Evolutionary conservation across 2,888 invertebrate species (phyloP).

Genomic region (Acrobasis consociella): DNA sequence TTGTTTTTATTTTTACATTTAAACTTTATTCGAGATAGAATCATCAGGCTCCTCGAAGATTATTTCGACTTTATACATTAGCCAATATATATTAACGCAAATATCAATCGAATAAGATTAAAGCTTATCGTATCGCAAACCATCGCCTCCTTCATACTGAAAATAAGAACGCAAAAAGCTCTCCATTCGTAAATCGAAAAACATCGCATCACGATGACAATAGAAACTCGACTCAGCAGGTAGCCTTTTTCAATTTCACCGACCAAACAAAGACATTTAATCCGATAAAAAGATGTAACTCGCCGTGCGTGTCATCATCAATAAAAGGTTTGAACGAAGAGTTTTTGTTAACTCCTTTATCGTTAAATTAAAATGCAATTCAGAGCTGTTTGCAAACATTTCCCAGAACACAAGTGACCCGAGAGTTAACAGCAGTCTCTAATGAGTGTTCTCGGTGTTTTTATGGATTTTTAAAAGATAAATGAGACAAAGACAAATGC

Average conservation of each 20-base stretch:
- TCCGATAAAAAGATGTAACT: not conserved
- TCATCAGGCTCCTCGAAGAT: too few relatives aligned
- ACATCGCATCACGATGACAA: conserved; percentile 25
- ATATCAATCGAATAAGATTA: too few relatives aligned
- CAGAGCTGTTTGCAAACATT: conserved; percentile 2
- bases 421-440: not conserved
- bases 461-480: not conserved
- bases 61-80: too few relatives aligned
- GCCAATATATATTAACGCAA: too few relatives aligned
- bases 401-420: conserved; percentile 4
- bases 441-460: not conserved
- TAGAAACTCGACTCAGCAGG: conserved; percentile 12
- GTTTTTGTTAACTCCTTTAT: not conserved
- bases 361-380: conserved; percentile 6
- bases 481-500: too few relatives aligned
- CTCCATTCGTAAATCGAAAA: conserved; percentile 13
- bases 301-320: not conserved
- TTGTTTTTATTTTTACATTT: not conserved
- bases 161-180: conserved; percentile 16
- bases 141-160: not conserved
- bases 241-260: conserved; percentile 27
- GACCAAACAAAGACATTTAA: conserved; percentile 12
- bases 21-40: not conserved
- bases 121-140: not conserved
- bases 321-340: not conserved